These are phyloP conservation scores for Recurvirostra avosetta DNA, from an alignment of 2,113 vertebrate genomes.

Conservation along the genomic window DNA sequence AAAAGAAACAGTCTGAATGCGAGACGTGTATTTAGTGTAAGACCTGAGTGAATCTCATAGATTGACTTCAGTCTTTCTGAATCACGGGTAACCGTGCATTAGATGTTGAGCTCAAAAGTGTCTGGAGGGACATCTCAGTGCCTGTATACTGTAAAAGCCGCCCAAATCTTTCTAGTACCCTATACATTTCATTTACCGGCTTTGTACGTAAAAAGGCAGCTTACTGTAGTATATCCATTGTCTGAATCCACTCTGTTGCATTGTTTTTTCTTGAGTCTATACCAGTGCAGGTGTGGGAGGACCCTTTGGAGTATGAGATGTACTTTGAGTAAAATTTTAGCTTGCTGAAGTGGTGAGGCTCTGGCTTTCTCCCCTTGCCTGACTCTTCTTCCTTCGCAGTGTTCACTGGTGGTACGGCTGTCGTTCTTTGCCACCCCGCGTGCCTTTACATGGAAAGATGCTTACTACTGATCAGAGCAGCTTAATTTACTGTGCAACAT, in stretches of 20 bases:
- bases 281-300: background rate
- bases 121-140: background rate
- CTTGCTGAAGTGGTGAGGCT: background rate
- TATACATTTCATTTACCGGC: background rate
- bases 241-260: background rate
- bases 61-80: background rate
- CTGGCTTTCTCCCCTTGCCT: background rate
- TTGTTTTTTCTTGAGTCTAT: background rate
- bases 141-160: background rate
- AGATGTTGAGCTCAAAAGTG: background rate
- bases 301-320: background rate
- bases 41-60: background rate
- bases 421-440: rapidly evolving
- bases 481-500: background rate
- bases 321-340: background rate
- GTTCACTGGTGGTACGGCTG: background rate
- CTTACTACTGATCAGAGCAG: background rate
- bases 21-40: background rate
- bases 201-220: background rate
- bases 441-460: background rate
- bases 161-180: background rate
- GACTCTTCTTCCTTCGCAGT: background rate
- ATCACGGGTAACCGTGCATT: background rate
- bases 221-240: background rate
- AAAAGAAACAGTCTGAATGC: background rate